A percentile compares a stretch with the other conserved stretches of the same genome.
phyloP scores from a whole-genome alignment of 1,140 invertebrate genomes.

The Penaeus chinensis region DNA sequence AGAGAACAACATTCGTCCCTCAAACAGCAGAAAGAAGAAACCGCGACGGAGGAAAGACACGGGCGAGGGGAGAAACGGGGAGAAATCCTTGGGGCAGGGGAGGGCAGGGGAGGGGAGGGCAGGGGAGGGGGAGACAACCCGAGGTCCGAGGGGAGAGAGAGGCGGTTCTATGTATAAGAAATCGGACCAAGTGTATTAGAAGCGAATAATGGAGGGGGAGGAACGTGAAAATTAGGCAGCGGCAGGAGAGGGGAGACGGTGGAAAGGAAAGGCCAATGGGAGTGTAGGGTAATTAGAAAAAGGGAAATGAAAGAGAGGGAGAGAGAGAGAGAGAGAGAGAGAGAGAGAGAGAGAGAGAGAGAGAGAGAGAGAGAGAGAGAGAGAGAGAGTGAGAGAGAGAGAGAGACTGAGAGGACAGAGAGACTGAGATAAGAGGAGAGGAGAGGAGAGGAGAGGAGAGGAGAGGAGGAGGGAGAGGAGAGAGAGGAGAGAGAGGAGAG shows the following conservation, averaged over 20 bases:
- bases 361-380: background rate
- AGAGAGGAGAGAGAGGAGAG: background rate
- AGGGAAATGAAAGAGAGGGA: background rate
- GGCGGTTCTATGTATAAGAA: background rate
- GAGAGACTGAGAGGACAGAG: background rate
- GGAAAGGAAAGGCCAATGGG: conserved; percentile 14
- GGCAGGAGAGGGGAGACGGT: conserved; percentile 6
- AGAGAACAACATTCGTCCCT: background rate
- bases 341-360: background rate
- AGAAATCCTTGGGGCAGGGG: background rate
- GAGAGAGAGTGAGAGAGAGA: background rate
- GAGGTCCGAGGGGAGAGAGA: conserved; percentile 13
- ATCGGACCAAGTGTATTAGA: background rate
- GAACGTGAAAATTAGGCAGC: conserved; percentile 19
- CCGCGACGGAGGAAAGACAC: background rate
- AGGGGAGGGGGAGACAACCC: background rate
- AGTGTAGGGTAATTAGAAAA: too few species aligned
- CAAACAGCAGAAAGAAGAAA: background rate
- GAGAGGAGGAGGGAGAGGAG: background rate
- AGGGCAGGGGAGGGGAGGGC: background rate
- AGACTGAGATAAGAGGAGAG: background rate
- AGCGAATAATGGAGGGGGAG: conserved; percentile 12
- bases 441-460: background rate
- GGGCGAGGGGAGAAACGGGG: background rate
- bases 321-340: background rate